Conservation (phyloP, 2,888 invertebrate genomes). For the Barypeithes pellucidus region DNA sequence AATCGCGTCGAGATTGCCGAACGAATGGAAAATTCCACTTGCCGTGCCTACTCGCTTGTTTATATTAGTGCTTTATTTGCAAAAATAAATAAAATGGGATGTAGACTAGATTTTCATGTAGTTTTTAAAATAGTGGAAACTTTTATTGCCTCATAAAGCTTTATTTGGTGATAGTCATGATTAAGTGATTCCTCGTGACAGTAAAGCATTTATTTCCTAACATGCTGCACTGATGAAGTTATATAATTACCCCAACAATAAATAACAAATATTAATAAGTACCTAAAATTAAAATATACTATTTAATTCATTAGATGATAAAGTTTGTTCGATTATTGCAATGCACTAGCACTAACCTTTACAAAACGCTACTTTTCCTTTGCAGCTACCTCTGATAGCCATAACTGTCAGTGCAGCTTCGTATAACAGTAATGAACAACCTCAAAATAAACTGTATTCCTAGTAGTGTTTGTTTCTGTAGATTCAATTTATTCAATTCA, state of each 20-base stretch:
- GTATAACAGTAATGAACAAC: too few species aligned
- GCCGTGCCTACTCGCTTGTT: background rate
- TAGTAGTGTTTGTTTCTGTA: background rate
- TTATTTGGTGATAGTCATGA: too few species aligned
- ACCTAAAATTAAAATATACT: too few species aligned
- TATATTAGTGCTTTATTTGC: conserved; percentile 8
- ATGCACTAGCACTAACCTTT: too few species aligned
- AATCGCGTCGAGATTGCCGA: background rate
- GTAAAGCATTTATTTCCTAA: background rate
- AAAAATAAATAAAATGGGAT: background rate
- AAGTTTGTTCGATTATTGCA: too few species aligned
- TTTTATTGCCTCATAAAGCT: background rate
- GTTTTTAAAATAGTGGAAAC: background rate
- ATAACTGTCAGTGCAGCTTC: too few species aligned
- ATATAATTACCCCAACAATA: background rate
- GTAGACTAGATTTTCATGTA: background rate
- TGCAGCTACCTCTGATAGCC: too few species aligned
- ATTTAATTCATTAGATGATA: too few species aligned
- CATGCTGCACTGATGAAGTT: background rate
- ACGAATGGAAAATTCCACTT: conserved; percentile 26
- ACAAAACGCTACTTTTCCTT: too few species aligned
- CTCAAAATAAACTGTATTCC: too few species aligned
- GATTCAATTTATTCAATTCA: too few species aligned
- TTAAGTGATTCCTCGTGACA: background rate
- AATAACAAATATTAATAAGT: too few species aligned